These are phyloP conservation scores for Avahi laniger DNA, from an alignment of 2,797 vertebrate species.

Conservation along the genomic window DNA sequence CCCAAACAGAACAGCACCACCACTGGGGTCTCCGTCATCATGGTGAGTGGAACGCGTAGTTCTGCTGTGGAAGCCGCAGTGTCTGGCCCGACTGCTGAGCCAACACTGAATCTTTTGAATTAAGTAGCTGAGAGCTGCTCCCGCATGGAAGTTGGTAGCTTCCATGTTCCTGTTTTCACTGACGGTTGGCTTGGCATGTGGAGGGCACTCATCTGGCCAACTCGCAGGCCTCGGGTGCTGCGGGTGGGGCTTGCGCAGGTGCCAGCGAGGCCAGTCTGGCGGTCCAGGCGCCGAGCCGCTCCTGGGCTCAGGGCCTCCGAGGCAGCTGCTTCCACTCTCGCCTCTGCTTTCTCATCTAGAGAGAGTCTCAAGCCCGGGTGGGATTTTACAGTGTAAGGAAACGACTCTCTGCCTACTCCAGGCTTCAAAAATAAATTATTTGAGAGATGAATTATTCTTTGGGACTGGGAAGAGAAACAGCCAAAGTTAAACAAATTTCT, in stretches of 20 bases:
- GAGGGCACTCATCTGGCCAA: fast-evolving
- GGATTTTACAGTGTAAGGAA: not conserved
- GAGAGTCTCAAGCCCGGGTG: not conserved
- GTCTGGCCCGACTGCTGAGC: not conserved
- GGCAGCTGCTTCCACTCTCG: not conserved
- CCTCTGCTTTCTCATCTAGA: not conserved
- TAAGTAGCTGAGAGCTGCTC: not conserved
- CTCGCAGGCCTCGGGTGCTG: not conserved
- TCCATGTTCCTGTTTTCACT: not conserved
- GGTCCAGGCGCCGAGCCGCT: fast-evolving
- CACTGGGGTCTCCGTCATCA: slow-evolving; percentile 95
- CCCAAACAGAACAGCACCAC: slow-evolving; percentile 92
- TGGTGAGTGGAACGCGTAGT: slow-evolving; percentile 87
- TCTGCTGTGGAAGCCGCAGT: not conserved
- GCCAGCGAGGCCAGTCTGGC: not conserved
- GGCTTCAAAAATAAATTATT: not conserved
- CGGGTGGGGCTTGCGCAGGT: not conserved
- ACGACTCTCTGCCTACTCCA: fast-evolving
- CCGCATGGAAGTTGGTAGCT: not conserved
- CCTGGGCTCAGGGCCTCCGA: fast-evolving
- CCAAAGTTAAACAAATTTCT: not conserved
- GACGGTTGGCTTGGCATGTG: not conserved
- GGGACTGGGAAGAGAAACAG: not conserved
- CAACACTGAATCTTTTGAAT: fast-evolving
- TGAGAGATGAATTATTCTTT: not conserved